Conservation (phyloP, 2,888 invertebrate species). For the Cephus spinipes region DNA sequence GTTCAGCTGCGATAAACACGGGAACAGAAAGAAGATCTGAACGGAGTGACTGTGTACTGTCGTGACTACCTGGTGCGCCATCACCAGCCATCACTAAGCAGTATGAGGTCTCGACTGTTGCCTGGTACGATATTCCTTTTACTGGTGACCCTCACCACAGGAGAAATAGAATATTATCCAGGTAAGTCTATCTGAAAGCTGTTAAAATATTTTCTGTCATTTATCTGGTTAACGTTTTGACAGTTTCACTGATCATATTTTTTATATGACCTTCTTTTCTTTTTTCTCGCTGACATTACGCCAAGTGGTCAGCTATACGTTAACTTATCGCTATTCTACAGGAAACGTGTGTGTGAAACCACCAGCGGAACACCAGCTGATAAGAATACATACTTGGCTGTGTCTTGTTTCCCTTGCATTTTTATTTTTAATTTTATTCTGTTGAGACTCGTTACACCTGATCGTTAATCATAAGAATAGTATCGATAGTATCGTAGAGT, state of each 20-base stretch:
- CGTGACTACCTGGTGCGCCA: not conserved
- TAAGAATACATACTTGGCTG: not conserved
- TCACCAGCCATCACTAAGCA: slow-evolving; percentile 32
- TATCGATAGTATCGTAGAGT: not conserved
- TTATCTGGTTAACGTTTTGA: not conserved
- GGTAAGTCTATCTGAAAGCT: slow-evolving; percentile 43
- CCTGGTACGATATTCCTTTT: slow-evolving; percentile 43
- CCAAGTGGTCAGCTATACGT: not conserved
- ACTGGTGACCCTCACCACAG: slow-evolving; percentile 45
- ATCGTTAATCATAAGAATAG: not conserved
- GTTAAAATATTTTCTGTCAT: not conserved
- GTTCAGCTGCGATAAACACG: not conserved
- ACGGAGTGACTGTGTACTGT: not conserved
- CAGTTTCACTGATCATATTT: not conserved
- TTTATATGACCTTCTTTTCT: not conserved
- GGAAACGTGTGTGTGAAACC: not conserved
- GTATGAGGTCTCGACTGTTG: slow-evolving; percentile 47
- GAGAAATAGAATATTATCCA: slow-evolving; percentile 56
- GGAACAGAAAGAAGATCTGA: not conserved
- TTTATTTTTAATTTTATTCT: not conserved
- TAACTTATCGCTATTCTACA: not conserved
- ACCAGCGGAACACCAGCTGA: not conserved
- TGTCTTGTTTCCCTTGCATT: not conserved
- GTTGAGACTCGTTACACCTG: not conserved
- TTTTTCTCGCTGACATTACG: not conserved